These are phyloP conservation scores for Labeo calbasu DNA, from an alignment of 2,797 vertebrate species.

Conservation along the genomic window DNA sequence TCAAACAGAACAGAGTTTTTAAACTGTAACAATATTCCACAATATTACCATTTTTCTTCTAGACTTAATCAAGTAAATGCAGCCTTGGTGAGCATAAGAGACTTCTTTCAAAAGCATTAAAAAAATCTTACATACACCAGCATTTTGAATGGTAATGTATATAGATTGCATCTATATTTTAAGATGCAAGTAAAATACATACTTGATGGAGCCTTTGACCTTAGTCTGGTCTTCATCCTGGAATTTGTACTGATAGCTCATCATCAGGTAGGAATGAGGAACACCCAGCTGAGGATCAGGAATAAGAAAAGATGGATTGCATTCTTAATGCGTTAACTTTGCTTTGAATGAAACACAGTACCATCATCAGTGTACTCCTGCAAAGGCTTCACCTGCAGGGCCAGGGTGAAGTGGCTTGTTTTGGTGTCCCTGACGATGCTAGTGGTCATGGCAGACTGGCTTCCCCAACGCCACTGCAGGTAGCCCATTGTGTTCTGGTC, in stretches of 20 bases:
- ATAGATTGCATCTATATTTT: not conserved
- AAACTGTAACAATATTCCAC: not conserved
- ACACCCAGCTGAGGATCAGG: conserved; percentile 86
- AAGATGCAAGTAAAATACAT: conserved; percentile 63
- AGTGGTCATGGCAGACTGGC: conserved; percentile 95
- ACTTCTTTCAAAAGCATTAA: not conserved
- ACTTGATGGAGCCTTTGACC: conserved; percentile 97
- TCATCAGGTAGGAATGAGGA: conserved; percentile 93
- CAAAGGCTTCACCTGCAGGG: conserved; percentile 83
- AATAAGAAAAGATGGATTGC: not conserved
- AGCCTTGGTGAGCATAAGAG: not conserved
- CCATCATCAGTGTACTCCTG: not conserved
- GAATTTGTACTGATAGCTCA: conserved; percentile 99
- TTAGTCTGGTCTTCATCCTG: conserved; percentile 97
- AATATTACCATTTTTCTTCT: not conserved
- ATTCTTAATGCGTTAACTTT: not conserved
- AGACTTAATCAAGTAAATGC: not conserved
- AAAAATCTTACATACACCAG: no score
- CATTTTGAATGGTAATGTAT: not conserved
- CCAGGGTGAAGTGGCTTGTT: conserved; percentile 91
- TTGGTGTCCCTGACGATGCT: conserved; percentile 95
- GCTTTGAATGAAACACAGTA: not conserved
- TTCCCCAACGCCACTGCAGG: conserved; percentile 95
- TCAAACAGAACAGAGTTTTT: not conserved
- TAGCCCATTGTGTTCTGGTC: conserved; percentile 98